Evolutionary conservation across 2,888 invertebrate species (phyloP).

Genomic region (Hypomecis punctinalis): DNA sequence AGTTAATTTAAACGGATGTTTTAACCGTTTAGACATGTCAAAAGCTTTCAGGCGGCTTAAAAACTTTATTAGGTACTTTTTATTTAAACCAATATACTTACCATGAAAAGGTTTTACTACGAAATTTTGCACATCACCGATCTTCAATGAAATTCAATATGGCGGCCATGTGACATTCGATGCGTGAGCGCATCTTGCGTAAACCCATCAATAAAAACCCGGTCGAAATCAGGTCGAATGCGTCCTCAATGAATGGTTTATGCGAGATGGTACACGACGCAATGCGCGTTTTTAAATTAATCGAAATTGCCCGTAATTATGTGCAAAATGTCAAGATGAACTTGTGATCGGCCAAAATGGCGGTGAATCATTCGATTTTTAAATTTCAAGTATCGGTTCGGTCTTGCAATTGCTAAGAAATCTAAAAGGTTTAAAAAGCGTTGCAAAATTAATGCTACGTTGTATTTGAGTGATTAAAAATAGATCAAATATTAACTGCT

Average conservation of each 20-base stretch:
- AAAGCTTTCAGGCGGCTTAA: too few species aligned
- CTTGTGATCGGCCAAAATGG: conserved; percentile 44
- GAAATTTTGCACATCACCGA: neutral
- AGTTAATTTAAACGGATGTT: too few species aligned
- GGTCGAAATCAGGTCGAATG: conserved; percentile 23
- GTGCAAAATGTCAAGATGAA: conserved; percentile 61
- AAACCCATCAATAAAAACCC: conserved; percentile 32
- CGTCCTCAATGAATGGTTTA: conserved; percentile 36
- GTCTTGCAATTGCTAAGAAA: conserved; percentile 16
- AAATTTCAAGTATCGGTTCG: conserved; percentile 23
- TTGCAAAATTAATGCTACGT: neutral
- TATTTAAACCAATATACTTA: too few species aligned
- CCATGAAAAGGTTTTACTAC: neutral
- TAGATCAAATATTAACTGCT: neutral
- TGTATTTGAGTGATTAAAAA: neutral
- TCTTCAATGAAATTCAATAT: conserved; percentile 20
- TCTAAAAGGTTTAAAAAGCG: conserved; percentile 2
- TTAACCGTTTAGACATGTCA: too few species aligned
- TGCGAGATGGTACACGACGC: conserved; percentile 34
- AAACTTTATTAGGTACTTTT: too few species aligned
- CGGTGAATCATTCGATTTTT: conserved; percentile 27
- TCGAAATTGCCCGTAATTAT: conserved; percentile 45
- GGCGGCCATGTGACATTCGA: conserved; percentile 17
- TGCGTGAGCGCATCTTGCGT: conserved; percentile 25
- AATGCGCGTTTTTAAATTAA: conserved; percentile 48